phyloP scores from a whole-genome alignment of 2,888 invertebrate species.

The Lasioglossum lativentre region DNA sequence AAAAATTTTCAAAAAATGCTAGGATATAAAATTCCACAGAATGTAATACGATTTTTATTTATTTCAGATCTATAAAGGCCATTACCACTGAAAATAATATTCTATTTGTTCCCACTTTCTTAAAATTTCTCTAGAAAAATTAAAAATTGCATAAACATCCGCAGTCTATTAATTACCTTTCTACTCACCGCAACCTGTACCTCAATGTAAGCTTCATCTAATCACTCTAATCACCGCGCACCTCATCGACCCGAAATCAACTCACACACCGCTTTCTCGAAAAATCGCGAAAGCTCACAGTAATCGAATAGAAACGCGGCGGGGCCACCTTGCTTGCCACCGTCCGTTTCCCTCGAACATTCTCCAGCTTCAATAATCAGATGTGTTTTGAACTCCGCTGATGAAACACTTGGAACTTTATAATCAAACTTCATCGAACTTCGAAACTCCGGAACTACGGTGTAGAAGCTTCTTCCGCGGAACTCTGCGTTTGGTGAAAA shows the following conservation, averaged over 20 bases:
- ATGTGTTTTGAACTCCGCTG: conserved; percentile 17
- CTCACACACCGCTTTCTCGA: background rate
- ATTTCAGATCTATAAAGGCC: too few relatives aligned
- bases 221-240: background rate
- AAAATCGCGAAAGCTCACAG: background rate
- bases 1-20: too few relatives aligned
- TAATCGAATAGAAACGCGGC: background rate
- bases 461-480: conserved; percentile 25
- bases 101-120: too few relatives aligned
- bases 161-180: background rate
- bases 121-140: too few relatives aligned
- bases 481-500: conserved; percentile 5
- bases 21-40: too few relatives aligned
- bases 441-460: conserved; percentile 1
- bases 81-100: too few relatives aligned
- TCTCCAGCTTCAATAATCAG: conserved; percentile 12
- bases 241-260: background rate
- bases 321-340: background rate
- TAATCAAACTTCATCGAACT: conserved; percentile 24
- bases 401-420: conserved; percentile 20
- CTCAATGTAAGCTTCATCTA: background rate
- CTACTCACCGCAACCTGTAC: background rate
- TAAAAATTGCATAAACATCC: too few relatives aligned
- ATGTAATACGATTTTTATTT: too few relatives aligned
- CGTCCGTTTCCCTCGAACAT: background rate